Base-by-base conservation (phyloP, 2,113 vertebrate genomes). In the Dipodomys merriami region DNA sequence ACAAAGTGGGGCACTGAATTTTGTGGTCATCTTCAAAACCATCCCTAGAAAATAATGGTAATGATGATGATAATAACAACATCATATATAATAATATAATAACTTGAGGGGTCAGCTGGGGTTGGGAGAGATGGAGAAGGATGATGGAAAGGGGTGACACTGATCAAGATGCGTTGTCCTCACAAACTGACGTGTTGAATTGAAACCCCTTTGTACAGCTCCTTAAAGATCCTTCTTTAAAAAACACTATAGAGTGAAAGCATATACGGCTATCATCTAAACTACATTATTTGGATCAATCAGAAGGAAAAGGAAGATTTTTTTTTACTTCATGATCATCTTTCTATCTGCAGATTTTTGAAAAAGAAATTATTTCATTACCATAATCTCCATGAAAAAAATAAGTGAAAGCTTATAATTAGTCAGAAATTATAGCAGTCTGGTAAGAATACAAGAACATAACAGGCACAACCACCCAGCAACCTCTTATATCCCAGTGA, bases 291-390 rank as follows among this genome's bases (percentile, higher is more conserved):
- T 78, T 85, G 12, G 57, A 25, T 53, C 27, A 46, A 33, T 53
- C 30, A 89, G 71, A 77, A 80, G 67, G 20, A 74, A 65, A n/a
- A 83, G 73, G 33, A 67, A 82, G 39, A 9, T 67, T 76, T 53
- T 76, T 93, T 88, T 88, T 88, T 71, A 83, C 79, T 83, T 46
- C 22, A 83, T 35, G 49, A 18, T 72, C 53, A 73, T 68, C 25
- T 62, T 78, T 64, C 73, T 77, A 71, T 88, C 60, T 16, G 4
- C 7, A 57, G 11, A 39, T 83, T 86, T 90, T 71, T n/a, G 62
- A 76, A 64, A 68, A 27, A 57, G 15, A 57, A 57, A 57, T 0
- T 67, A 46, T 92, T 86, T 83, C 22, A n/a, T 74, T 67, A 46
- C 35, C 30, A 73, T 23, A 62, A 57, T 74, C 18, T 71, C 64